phyloP scores from a whole-genome alignment of 2,888 invertebrate genomes.

The Vandiemenella viatica region DNA sequence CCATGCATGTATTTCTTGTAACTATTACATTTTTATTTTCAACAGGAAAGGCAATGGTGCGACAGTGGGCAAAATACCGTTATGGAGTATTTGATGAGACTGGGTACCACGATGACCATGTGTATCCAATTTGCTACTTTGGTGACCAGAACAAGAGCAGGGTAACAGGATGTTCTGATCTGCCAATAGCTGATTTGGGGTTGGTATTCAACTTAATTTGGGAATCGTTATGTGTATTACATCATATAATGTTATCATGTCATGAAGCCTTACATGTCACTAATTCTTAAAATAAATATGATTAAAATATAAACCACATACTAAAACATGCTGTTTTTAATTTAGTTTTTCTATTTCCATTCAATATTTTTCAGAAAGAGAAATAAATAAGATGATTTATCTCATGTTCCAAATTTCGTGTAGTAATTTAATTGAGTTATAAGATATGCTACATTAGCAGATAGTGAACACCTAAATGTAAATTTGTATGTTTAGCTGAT shows the following conservation, averaged over 20 bases:
- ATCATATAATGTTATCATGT: no score
- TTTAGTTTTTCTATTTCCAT: no score
- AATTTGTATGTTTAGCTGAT: no score
- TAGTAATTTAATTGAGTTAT: no score
- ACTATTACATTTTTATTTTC: slow-evolving; percentile 6
- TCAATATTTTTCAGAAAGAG: no score
- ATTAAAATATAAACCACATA: no score
- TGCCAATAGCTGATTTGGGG: slow-evolving; percentile 33
- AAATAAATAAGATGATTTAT: no score
- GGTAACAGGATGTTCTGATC: slow-evolving; percentile 38
- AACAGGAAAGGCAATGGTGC: slow-evolving; percentile 34
- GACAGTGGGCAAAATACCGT: slow-evolving; percentile 48
- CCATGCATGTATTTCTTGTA: neutral
- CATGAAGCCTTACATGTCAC: no score
- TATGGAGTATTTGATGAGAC: slow-evolving; percentile 54
- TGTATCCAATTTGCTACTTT: slow-evolving; percentile 40
- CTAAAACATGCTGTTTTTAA: neutral
- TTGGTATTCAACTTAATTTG: slow-evolving; percentile 22
- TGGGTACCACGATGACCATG: slow-evolving; percentile 39
- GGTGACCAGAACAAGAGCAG: slow-evolving; percentile 28
- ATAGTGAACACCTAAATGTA: no score
- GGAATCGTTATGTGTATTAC: neutral
- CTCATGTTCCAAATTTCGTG: no score
- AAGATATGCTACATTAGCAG: no score
- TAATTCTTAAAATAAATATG: no score